Percentiles rank a stretch among this genome's conserved stretches.
phyloP scores from a whole-genome alignment of 2,888 invertebrate genomes.

The Melinaea marsaeus region DNA sequence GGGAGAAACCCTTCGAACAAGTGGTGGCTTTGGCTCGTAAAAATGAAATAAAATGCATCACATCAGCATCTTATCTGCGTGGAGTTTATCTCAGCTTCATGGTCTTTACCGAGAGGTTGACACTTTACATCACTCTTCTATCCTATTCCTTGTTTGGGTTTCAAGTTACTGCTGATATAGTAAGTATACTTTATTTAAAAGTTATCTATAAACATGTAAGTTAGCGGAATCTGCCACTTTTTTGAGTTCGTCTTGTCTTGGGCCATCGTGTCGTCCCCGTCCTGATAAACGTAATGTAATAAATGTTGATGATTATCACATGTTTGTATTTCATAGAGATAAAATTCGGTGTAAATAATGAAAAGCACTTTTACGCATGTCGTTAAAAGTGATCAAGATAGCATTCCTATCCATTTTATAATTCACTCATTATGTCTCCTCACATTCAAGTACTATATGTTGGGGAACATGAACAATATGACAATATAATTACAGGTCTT shows the following conservation, averaged over 20 bases:
- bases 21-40: slow-evolving; percentile 87
- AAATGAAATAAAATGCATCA: slow-evolving; percentile 80
- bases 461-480: slow-evolving; percentile 11
- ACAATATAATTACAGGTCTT: slow-evolving; percentile 68
- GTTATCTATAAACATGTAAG: too few relatives aligned
- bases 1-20: slow-evolving; percentile 93
- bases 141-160: slow-evolving; percentile 85
- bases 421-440: too few relatives aligned
- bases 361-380: too few relatives aligned
- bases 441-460: neutral
- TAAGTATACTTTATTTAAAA: slow-evolving; percentile 43
- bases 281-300: too few relatives aligned
- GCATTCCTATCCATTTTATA: too few relatives aligned
- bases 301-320: too few relatives aligned
- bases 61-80: slow-evolving; percentile 80
- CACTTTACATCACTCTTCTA: slow-evolving; percentile 88
- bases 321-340: too few relatives aligned
- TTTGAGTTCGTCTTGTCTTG: too few relatives aligned
- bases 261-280: too few relatives aligned
- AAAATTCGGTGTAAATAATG: too few relatives aligned
- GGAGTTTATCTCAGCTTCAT: slow-evolving; percentile 83
- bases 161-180: slow-evolving; percentile 75
- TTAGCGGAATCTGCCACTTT: too few relatives aligned
- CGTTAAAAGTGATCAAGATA: too few relatives aligned
- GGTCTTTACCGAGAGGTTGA: slow-evolving; percentile 91